Evolutionary conservation across 2,888 invertebrate species (phyloP).

Genomic region (Tryphoninae sp.): DNA sequence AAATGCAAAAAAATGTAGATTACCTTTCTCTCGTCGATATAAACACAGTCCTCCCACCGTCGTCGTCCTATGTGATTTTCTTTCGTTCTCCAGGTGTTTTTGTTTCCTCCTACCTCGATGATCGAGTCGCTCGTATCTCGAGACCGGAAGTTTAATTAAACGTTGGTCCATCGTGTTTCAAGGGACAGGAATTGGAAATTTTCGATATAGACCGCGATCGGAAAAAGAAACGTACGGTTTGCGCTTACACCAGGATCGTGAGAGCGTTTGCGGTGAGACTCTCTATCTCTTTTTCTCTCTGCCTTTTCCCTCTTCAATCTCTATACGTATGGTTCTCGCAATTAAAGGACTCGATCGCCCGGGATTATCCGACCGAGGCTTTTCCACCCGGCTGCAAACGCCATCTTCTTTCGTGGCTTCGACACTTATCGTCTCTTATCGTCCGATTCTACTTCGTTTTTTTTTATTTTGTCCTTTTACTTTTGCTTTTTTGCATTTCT

Average conservation of each 20-base stretch:
- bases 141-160: constrained; percentile 57
- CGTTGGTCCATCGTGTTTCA: constrained; percentile 45
- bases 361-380: constrained; percentile 51
- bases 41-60: not conserved
- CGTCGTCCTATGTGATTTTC: constrained; percentile 4
- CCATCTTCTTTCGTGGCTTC: constrained; percentile 30
- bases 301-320: not conserved
- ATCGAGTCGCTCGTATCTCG: constrained; percentile 2
- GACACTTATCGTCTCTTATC: constrained; percentile 12
- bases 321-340: constrained; percentile 32
- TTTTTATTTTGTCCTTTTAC: not conserved
- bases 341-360: constrained; percentile 50
- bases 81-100: not conserved
- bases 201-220: not conserved
- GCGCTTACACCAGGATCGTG: not conserved
- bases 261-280: constrained; percentile 22
- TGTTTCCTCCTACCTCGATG: constrained; percentile 1
- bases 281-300: not conserved
- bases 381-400: constrained; percentile 37
- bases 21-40: constrained; percentile 12
- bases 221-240: constrained; percentile 12
- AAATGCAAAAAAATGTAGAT: constrained; percentile 26
- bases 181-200: constrained; percentile 32
- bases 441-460: not conserved
- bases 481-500: not conserved